Percentiles rank a stretch among this genome's conserved stretches.
Evolutionary conservation across 2,888 invertebrate species (phyloP).

Genomic region (Spatulosminthurus flaviceps): DNA sequence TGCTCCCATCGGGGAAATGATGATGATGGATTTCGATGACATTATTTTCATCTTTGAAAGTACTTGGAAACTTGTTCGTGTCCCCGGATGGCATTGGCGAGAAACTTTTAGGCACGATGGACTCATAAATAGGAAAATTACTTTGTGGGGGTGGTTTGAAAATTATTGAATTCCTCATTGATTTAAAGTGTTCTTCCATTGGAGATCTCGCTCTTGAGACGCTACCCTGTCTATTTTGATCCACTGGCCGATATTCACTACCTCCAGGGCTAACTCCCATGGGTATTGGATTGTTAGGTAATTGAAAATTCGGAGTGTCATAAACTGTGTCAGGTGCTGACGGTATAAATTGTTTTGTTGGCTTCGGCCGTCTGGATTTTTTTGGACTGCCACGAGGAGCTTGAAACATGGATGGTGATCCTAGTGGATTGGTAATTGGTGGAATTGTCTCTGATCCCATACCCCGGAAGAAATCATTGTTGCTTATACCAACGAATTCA

Average conservation of each 20-base stretch:
- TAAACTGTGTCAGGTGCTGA: neutral
- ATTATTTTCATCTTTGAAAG: neutral
- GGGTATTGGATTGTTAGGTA: too few species aligned
- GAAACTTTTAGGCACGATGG: neutral
- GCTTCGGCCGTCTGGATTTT: too few species aligned
- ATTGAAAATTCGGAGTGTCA: neutral
- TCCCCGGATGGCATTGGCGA: neutral
- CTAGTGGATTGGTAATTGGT: neutral
- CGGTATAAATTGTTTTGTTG: neutral
- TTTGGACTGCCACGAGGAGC: neutral
- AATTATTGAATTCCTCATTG: slow-evolving; percentile 36
- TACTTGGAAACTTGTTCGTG: neutral
- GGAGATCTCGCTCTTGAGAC: neutral
- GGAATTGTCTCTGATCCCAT: too few species aligned
- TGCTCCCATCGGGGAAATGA: neutral
- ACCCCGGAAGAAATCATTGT: too few species aligned
- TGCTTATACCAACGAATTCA: neutral
- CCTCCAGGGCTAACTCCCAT: neutral
- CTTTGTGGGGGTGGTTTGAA: slow-evolving; percentile 16
- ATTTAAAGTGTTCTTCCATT: slow-evolving; percentile 34
- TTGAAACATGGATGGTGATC: neutral
- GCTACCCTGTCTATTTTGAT: neutral
- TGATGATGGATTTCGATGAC: neutral
- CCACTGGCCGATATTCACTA: neutral
- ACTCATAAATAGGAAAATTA: neutral